These are phyloP conservation scores for Aplysina aerophoba DNA, from an alignment of 37 sponge, comb jelly and placozoan species.

Conservation along the genomic window DNA sequence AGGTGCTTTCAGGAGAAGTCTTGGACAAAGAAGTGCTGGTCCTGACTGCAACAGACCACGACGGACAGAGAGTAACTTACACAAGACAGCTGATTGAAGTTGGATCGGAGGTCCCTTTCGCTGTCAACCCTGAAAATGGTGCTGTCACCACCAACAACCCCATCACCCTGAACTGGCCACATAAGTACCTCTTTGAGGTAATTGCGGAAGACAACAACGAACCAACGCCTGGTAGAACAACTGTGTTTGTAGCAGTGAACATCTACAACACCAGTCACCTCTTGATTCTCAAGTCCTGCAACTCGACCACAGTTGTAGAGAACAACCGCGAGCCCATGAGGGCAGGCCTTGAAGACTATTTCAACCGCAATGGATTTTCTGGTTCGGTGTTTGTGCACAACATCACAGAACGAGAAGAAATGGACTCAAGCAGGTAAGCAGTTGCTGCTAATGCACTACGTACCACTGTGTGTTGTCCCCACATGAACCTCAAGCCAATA, in stretches of 20 bases:
- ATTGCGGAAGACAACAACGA: conserved; percentile 56
- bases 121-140: background rate
- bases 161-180: background rate
- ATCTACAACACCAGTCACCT: conserved; percentile 48
- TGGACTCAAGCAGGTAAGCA: background rate
- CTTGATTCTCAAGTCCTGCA: background rate
- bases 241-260: conserved; percentile 24
- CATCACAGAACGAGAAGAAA: background rate
- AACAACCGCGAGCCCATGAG: conserved; percentile 6
- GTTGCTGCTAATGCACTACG: too few species aligned
- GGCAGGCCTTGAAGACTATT: background rate
- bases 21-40: background rate
- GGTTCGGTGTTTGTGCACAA: conserved; percentile 11
- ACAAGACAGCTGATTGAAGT: background rate
- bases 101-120: background rate
- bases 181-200: conserved; percentile 29
- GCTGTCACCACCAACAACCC: background rate
- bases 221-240: conserved; percentile 4
- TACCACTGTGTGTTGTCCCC: too few species aligned
- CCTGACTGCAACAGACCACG: conserved; percentile 30
- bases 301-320: conserved; percentile 5
- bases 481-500: too few species aligned
- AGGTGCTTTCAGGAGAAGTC: background rate
- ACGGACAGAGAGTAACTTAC: conserved; percentile 37
- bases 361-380: background rate